Conservation (phyloP, 2,888 invertebrate genomes). For the Rotaria socialis region DNA sequence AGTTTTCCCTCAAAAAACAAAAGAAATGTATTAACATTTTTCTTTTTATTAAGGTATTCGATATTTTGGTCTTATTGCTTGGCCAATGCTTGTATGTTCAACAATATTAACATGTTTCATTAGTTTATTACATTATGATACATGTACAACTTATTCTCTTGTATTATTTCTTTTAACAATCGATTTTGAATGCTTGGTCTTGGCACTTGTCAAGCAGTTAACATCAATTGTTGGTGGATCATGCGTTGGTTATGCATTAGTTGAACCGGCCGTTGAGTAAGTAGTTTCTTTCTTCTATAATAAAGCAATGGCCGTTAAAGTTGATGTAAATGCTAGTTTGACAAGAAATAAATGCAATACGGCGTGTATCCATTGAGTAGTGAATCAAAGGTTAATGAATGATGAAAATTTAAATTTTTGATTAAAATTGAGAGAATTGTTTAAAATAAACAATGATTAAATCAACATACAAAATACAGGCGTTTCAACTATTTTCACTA, state of each 20-base stretch:
- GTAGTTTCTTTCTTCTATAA: slow-evolving; percentile 37
- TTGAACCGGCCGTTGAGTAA: slow-evolving; percentile 56
- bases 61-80: slow-evolving; percentile 57
- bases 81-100: slow-evolving; percentile 52
- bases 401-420: too few relatives aligned
- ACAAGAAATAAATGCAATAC: too few relatives aligned
- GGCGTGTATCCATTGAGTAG: too few relatives aligned
- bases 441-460: too few relatives aligned
- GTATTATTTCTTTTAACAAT: slow-evolving; percentile 53
- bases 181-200: slow-evolving; percentile 53
- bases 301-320: too few relatives aligned
- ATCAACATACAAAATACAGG: too few relatives aligned
- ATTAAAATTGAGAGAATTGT: too few relatives aligned
- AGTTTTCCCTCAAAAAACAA: too few relatives aligned
- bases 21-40: neutral
- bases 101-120: slow-evolving; percentile 52
- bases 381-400: too few relatives aligned
- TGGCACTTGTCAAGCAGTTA: slow-evolving; percentile 56
- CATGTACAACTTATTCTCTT: slow-evolving; percentile 53
- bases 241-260: slow-evolving; percentile 57
- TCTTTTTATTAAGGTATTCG: slow-evolving; percentile 53
- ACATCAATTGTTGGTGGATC: slow-evolving; percentile 57
- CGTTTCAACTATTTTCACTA: too few relatives aligned
- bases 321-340: too few relatives aligned
- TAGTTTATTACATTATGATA: slow-evolving; percentile 54